Conservation (phyloP, 1,140 invertebrate genomes). For the Matsumurasca onukii region DNA sequence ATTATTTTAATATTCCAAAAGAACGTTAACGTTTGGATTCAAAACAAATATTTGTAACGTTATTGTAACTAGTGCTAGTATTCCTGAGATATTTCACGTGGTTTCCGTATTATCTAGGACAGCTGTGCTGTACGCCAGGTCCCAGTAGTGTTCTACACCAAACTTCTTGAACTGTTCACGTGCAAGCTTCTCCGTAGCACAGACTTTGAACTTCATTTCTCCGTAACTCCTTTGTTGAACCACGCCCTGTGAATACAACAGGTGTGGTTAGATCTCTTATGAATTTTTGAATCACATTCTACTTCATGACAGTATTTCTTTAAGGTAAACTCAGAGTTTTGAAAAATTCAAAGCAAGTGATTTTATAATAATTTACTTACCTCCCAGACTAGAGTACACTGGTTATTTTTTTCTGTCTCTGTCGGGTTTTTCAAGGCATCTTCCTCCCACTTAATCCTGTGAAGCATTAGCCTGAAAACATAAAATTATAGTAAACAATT, state of each 20-base stretch:
- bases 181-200: constrained; percentile 92
- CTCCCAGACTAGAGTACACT: constrained; percentile 90
- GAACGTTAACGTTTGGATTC: too few species aligned
- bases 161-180: constrained; percentile 94
- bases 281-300: too few species aligned
- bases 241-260: constrained; percentile 65
- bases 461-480: constrained; percentile 78
- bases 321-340: too few species aligned
- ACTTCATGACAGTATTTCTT: too few species aligned
- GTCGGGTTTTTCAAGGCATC: constrained; percentile 81
- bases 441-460: constrained; percentile 97
- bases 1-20: too few species aligned
- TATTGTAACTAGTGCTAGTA: too few species aligned
- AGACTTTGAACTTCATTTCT: constrained; percentile 93
- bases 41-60: too few species aligned
- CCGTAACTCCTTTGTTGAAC: constrained; percentile 85
- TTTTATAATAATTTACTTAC: constrained; percentile 44
- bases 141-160: constrained; percentile 98
- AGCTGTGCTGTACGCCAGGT: constrained; percentile 90
- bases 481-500: too few species aligned
- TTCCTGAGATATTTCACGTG: too few species aligned
- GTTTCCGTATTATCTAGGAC: constrained; percentile 70
- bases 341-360: too few species aligned
- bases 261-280: too few species aligned
- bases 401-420: constrained; percentile 78